phyloP scores from a whole-genome alignment of 2,888 invertebrate genomes.

The Drosophila seclusa region DNA sequence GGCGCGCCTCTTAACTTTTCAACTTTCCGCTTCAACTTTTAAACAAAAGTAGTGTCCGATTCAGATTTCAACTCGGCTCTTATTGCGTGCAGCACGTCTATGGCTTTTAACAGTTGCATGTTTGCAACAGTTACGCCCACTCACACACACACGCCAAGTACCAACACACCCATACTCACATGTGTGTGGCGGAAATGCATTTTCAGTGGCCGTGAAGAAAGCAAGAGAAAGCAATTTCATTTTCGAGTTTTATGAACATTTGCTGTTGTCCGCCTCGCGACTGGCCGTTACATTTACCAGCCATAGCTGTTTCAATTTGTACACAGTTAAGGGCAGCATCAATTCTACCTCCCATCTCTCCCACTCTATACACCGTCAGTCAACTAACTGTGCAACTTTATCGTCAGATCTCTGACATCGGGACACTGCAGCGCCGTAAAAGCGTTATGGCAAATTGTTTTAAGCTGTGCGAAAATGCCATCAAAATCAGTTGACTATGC shows the following conservation, averaged over 20 bases:
- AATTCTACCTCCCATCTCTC: slow-evolving; percentile 1
- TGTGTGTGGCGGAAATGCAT: slow-evolving; percentile 65
- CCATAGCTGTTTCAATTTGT: slow-evolving; percentile 70
- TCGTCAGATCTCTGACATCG: slow-evolving; percentile 62
- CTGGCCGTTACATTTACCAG: slow-evolving; percentile 49
- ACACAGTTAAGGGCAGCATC: slow-evolving; percentile 57
- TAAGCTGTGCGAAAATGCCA: slow-evolving; percentile 80
- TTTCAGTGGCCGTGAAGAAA: slow-evolving; percentile 78
- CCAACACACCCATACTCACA: slow-evolving; percentile 7
- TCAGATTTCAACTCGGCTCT: slow-evolving; percentile 53
- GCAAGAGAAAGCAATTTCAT: slow-evolving; percentile 77
- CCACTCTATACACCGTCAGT: not conserved
- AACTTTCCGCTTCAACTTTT: slow-evolving; percentile 61
- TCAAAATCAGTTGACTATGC: slow-evolving; percentile 80
- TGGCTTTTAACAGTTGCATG: slow-evolving; percentile 73
- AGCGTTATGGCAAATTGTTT: slow-evolving; percentile 79
- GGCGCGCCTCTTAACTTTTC: slow-evolving; percentile 47
- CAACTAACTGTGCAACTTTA: slow-evolving; percentile 24
- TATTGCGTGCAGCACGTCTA: slow-evolving; percentile 73
- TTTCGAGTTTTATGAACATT: slow-evolving; percentile 73
- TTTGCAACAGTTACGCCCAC: slow-evolving; percentile 64
- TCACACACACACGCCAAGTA: slow-evolving; percentile 7
- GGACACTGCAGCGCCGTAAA: slow-evolving; percentile 66
- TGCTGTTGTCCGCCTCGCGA: slow-evolving; percentile 56
- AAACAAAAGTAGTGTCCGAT: slow-evolving; percentile 74